Evolutionary conservation across 2,888 invertebrate species (phyloP).

Genomic region (Zootermopsis nevadensis): DNA sequence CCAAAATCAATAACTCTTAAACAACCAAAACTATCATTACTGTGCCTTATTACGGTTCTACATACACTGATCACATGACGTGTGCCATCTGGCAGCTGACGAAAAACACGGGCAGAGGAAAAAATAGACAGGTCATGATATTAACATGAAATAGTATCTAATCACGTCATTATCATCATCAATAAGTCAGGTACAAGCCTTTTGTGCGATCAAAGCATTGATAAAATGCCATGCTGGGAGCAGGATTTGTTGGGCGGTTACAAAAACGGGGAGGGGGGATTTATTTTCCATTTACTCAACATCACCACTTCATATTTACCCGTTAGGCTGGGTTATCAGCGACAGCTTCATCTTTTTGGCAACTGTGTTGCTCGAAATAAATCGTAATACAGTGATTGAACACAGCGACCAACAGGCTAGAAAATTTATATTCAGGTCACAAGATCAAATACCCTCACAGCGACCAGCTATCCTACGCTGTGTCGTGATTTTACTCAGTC

Average conservation of each 20-base stretch:
- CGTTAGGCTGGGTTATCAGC: not conserved
- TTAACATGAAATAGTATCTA: constrained; percentile 29
- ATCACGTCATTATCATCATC: not conserved
- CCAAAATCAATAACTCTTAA: not conserved
- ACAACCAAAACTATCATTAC: not conserved
- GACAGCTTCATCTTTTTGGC: not conserved
- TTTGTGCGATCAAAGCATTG: constrained; percentile 8
- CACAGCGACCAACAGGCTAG: too few species aligned
- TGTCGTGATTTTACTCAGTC: too few species aligned
- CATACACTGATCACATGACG: not conserved
- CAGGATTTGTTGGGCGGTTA: not conserved
- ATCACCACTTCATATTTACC: not conserved
- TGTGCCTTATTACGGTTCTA: not conserved
- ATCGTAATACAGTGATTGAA: not conserved
- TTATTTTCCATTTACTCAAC: constrained; percentile 2
- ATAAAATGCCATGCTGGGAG: not conserved
- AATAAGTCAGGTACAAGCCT: not conserved
- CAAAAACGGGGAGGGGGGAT: not conserved
- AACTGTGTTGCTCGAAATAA: not conserved
- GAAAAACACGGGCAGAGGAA: not conserved
- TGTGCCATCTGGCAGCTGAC: not conserved
- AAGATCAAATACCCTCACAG: too few species aligned
- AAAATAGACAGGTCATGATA: constrained; percentile 4
- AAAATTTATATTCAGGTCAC: too few species aligned
- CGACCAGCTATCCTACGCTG: too few species aligned